phyloP scores from a whole-genome alignment of 2,888 invertebrate species.

The Prostheceraeus crozeri region DNA sequence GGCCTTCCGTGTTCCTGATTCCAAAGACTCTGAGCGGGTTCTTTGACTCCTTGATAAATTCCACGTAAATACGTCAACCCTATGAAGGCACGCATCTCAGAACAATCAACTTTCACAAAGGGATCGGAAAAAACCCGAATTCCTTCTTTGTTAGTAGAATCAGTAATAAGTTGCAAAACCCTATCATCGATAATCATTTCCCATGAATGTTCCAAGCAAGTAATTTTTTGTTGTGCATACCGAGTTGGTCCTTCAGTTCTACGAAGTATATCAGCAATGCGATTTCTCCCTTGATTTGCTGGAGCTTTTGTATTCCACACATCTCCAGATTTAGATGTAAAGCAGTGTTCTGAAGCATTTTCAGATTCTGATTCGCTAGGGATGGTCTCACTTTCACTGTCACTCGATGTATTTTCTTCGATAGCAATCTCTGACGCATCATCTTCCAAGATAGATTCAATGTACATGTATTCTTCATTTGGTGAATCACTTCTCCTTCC shows the following conservation, averaged over 20 bases:
- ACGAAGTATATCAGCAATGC: conserved; percentile 9
- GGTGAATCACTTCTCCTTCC: no score
- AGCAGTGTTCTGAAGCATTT: no score
- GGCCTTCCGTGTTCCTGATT: conserved; percentile 19
- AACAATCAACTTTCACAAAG: conserved; percentile 12
- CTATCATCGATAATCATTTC: background rate
- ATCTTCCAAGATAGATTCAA: no score
- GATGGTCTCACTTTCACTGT: no score
- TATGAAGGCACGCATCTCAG: conserved; percentile 24
- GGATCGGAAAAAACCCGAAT: background rate
- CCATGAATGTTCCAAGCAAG: conserved; percentile 18
- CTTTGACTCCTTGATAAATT: conserved; percentile 26
- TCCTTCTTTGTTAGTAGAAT: conserved; percentile 17
- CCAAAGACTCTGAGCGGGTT: conserved; percentile 4
- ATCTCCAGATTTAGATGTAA: no score
- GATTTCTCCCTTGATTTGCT: conserved; percentile 8
- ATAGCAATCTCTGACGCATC: no score
- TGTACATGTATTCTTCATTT: no score
- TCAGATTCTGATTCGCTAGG: no score
- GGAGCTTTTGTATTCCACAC: background rate
- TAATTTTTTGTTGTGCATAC: conserved; percentile 24
- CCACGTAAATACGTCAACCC: conserved; percentile 20
- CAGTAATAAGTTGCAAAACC: background rate
- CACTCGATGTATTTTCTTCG: no score
- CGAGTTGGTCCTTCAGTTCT: conserved; percentile 16